phyloP scores from a whole-genome alignment of 2,113 vertebrate genomes.

The Dipodomys spectabilis region DNA sequence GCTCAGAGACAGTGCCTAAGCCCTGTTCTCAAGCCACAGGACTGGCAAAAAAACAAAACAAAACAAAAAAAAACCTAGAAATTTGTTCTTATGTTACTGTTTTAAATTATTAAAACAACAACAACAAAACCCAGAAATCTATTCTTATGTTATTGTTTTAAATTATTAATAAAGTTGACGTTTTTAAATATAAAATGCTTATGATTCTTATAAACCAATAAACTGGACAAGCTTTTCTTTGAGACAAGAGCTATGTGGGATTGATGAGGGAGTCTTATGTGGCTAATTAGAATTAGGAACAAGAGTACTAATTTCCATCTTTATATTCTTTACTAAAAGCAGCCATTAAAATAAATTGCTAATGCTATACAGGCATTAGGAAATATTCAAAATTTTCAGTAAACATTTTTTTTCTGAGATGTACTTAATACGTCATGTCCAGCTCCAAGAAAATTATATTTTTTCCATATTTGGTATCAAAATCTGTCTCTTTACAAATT shows the following conservation, averaged over 20 bases:
- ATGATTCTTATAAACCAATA: background rate
- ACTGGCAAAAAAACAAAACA: too few species aligned
- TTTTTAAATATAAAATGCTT: background rate
- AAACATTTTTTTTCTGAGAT: background rate
- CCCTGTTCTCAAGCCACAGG: too few species aligned
- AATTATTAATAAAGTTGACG: background rate
- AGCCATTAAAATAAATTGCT: conserved; percentile 9
- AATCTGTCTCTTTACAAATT: background rate
- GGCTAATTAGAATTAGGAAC: background rate
- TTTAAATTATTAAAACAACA: too few species aligned
- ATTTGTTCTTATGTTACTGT: too few species aligned
- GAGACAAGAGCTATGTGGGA: background rate
- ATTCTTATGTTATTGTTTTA: conserved; percentile 30
- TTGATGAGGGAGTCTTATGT: background rate
- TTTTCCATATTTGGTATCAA: background rate
- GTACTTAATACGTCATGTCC: background rate
- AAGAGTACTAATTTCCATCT: background rate
- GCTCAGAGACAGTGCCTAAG: too few species aligned
- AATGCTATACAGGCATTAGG: background rate
- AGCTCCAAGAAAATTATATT: background rate
- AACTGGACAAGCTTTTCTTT: background rate
- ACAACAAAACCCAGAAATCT: background rate
- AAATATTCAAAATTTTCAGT: background rate
- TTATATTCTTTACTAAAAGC: background rate
- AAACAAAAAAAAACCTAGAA: too few species aligned